phyloP scores from a whole-genome alignment of 1,140 invertebrate species.

The Mesaphorura yosii region DNA sequence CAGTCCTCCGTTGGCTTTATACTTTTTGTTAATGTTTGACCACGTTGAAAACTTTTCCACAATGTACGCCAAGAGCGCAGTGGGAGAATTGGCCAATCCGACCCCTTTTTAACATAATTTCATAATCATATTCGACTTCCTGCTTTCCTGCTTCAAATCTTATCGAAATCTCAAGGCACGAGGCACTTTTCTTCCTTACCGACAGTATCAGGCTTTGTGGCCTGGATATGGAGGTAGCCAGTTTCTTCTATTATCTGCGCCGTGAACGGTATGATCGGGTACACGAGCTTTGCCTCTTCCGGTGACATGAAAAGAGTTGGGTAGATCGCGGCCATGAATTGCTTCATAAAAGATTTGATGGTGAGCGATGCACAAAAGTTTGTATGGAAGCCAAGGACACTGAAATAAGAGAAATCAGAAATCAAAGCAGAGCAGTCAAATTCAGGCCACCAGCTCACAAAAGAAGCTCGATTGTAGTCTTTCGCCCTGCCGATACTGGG shows the following conservation, averaged over 20 bases:
- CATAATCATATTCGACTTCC: neutral
- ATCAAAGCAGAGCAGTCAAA: neutral
- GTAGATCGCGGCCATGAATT: conserved; percentile 40
- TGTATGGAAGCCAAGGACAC: conserved; percentile 37
- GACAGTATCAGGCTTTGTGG: conserved; percentile 17
- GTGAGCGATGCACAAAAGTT: conserved; percentile 33
- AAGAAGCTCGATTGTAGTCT: too few species aligned
- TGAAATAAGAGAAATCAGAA: conserved; percentile 24
- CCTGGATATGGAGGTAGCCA: conserved; percentile 56
- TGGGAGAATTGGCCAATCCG: conserved; percentile 31
- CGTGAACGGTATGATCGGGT: conserved; percentile 28
- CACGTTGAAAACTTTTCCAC: conserved; percentile 47
- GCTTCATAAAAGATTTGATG: conserved; percentile 36
- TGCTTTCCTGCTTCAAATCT: neutral
- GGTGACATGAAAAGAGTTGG: conserved; percentile 18
- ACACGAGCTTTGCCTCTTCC: neutral
- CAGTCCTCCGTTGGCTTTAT: conserved; percentile 39
- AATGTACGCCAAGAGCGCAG: conserved; percentile 44
- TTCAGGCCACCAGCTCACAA: conserved; percentile 6
- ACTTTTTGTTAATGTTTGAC: conserved; percentile 35
- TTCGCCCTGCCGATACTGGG: too few species aligned
- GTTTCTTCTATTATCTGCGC: conserved; percentile 36
- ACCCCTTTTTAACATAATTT: conserved; percentile 8
- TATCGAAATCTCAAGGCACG: neutral
- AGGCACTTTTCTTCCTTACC: conserved; percentile 3